Evolutionary conservation across 1,140 invertebrate species (phyloP).

Genomic region (Drosophila sp.): DNA sequence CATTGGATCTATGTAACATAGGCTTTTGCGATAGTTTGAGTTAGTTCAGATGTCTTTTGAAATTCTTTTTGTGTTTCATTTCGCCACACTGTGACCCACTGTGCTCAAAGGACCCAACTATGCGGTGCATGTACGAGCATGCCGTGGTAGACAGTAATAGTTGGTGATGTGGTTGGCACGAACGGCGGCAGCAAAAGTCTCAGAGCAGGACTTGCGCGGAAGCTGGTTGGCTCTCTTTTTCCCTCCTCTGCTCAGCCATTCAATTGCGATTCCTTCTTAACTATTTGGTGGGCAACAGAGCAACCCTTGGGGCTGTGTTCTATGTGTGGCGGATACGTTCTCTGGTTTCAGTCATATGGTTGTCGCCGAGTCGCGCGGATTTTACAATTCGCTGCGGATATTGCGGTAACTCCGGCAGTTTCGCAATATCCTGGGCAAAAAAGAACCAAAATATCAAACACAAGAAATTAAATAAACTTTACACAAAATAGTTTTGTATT

Average conservation of each 20-base stretch:
- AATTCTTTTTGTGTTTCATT: no score
- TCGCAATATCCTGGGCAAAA: slow-evolving; percentile 42
- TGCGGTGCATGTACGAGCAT: background rate
- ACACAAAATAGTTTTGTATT: background rate
- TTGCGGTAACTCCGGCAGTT: slow-evolving; percentile 16
- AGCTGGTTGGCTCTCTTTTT: slow-evolving; percentile 43
- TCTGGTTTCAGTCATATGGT: slow-evolving; percentile 56
- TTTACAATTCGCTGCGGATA: slow-evolving; percentile 35
- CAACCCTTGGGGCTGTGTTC: slow-evolving; percentile 21
- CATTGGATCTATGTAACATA: no score
- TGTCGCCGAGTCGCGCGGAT: slow-evolving; percentile 50
- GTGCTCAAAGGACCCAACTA: background rate
- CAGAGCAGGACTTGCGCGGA: slow-evolving; percentile 73
- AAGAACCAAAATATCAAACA: background rate
- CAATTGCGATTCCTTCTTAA: slow-evolving; percentile 6
- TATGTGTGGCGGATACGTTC: background rate
- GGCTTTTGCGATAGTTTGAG: no score
- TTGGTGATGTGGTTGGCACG: background rate
- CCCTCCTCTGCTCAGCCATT: background rate
- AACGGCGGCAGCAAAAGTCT: background rate
- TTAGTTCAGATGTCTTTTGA: no score
- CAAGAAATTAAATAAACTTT: background rate
- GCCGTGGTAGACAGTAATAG: background rate
- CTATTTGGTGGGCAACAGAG: slow-evolving; percentile 15
- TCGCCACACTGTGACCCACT: background rate